Conservation (phyloP, 2,888 invertebrate genomes). For the Ceramica pisi region DNA sequence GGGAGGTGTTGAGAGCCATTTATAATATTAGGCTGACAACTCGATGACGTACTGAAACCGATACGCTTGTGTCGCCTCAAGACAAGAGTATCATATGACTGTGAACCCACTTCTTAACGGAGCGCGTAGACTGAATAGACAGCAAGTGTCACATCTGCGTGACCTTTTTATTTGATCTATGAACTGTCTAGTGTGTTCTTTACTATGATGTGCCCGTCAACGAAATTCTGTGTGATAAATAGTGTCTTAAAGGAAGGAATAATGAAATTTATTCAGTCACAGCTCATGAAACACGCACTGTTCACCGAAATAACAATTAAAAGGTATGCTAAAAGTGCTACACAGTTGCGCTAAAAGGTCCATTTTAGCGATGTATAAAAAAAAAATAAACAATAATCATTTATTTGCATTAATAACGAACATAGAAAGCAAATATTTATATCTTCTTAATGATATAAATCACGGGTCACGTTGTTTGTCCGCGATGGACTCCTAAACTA, state of each 20-base stretch:
- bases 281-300: not conserved
- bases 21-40: slow-evolving; percentile 54
- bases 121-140: slow-evolving; percentile 33
- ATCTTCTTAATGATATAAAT: too few species aligned
- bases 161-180: slow-evolving; percentile 47
- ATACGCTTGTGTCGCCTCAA: slow-evolving; percentile 60
- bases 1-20: slow-evolving; percentile 51
- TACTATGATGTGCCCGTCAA: slow-evolving; percentile 1
- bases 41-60: slow-evolving; percentile 62
- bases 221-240: slow-evolving; percentile 18
- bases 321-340: too few species aligned
- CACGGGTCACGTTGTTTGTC: too few species aligned
- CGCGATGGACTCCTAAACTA: too few species aligned
- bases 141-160: slow-evolving; percentile 42
- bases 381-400: too few species aligned
- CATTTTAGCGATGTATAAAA: too few species aligned
- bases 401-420: too few species aligned
- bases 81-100: slow-evolving; percentile 65
- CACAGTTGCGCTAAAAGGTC: too few species aligned
- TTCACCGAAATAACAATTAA: too few species aligned
- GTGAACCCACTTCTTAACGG: slow-evolving; percentile 34
- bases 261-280: too few species aligned
- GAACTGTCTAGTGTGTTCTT: slow-evolving; percentile 31
- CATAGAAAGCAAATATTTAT: too few species aligned
- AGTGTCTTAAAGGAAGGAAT: not conserved